Conservation (phyloP, 2,113 vertebrate genomes). For the Canis aureus region DNA sequence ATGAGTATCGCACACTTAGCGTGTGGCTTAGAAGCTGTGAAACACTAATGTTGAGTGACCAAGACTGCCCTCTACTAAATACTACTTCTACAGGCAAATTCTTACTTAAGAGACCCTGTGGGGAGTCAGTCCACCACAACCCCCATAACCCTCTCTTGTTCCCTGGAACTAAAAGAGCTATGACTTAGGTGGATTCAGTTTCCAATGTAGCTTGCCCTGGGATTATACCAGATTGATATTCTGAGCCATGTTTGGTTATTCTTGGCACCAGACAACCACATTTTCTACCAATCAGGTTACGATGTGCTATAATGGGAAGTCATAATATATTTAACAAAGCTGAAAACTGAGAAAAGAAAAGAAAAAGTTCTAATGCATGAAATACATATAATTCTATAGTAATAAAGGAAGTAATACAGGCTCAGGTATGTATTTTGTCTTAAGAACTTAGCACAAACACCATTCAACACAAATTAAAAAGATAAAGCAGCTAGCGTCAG, state of each 20-base stretch:
- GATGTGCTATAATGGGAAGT: slow-evolving; percentile 73
- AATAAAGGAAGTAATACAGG: background rate
- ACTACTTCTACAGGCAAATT: background rate
- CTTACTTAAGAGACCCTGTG: background rate
- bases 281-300: slow-evolving; percentile 76
- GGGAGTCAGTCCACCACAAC: background rate
- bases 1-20: accelerated
- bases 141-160: background rate
- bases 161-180: slow-evolving; percentile 61
- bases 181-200: slow-evolving; percentile 64
- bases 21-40: background rate
- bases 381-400: background rate
- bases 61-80: background rate
- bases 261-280: slow-evolving; percentile 68
- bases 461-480: slow-evolving; percentile 51
- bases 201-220: slow-evolving; percentile 24
- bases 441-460: slow-evolving; percentile 7
- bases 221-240: slow-evolving; percentile 68
- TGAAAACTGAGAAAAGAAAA: slow-evolving; percentile 44
- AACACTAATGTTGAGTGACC: background rate
- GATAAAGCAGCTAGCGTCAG: background rate
- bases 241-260: slow-evolving; percentile 79
- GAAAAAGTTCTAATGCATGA: background rate
- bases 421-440: slow-evolving; percentile 20
- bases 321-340: slow-evolving; percentile 65